Evolutionary conservation across 1,140 invertebrate species (phyloP).

Genomic region (Euschistus heros): DNA sequence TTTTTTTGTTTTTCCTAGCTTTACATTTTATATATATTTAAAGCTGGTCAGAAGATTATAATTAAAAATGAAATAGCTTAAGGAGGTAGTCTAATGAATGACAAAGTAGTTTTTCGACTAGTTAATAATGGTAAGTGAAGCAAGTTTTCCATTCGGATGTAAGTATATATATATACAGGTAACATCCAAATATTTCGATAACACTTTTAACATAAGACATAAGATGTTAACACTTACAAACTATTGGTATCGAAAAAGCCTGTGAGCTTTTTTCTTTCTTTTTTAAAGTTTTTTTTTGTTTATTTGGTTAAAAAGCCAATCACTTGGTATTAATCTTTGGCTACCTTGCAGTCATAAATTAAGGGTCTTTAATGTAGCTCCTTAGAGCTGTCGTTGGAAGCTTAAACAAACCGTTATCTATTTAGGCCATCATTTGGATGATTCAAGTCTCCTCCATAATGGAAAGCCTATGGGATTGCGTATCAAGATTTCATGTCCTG

Average conservation of each 20-base stretch:
- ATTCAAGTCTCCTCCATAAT: not conserved
- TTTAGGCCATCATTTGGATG: slow-evolving; percentile 16
- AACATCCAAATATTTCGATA: not conserved
- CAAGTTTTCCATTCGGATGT: slow-evolving; percentile 1
- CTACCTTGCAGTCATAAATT: slow-evolving; percentile 10
- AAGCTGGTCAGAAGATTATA: slow-evolving; percentile 14
- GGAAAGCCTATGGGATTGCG: not conserved
- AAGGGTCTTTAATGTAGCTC: not conserved
- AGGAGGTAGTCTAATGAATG: slow-evolving; percentile 12
- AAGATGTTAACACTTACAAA: not conserved
- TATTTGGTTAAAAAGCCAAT: too few relatives aligned
- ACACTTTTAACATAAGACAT: too few relatives aligned
- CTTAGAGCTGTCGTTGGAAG: not conserved
- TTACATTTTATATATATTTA: slow-evolving; percentile 12
- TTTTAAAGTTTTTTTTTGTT: not conserved
- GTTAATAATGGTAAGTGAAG: slow-evolving; percentile 12
- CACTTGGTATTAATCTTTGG: slow-evolving; percentile 9
- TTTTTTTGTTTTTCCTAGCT: slow-evolving; percentile 4
- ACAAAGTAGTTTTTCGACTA: slow-evolving; percentile 8
- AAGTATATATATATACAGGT: slow-evolving; percentile 15
- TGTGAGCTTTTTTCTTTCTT: not conserved
- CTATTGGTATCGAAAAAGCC: slow-evolving; percentile 10
- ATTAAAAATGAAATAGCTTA: not conserved
- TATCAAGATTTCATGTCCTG: slow-evolving; percentile 46
- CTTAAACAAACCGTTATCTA: slow-evolving; percentile 8